Percentiles rank a stretch among this genome's conserved stretches.
Evolutionary conservation across 2,797 vertebrate species (phyloP).

Genomic region (Huso huso): DNA sequence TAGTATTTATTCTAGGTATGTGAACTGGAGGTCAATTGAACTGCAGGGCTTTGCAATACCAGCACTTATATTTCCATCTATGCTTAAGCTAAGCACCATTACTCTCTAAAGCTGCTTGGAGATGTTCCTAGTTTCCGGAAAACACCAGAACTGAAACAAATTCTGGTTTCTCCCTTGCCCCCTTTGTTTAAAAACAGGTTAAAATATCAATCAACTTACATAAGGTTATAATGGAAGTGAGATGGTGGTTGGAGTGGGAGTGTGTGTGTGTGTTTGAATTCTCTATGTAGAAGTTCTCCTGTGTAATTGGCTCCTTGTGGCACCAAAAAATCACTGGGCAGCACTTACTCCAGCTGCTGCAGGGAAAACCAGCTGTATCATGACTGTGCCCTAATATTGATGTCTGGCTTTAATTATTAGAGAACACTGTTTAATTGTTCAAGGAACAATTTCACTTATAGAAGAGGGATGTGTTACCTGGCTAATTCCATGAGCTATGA

Average conservation of each 20-base stretch:
- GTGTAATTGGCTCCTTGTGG: neutral
- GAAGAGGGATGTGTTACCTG: neutral
- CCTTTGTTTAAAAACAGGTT: neutral
- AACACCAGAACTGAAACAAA: too few species aligned
- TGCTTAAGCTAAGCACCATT: neutral
- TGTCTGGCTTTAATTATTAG: neutral
- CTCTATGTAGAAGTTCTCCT: neutral
- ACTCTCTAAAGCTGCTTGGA: conserved; percentile 3
- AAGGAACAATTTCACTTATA: neutral
- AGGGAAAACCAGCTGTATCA: neutral
- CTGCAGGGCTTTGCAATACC: neutral
- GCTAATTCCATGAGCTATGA: too few species aligned
- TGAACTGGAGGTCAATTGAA: conserved; percentile 5
- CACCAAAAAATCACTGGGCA: conserved; percentile 1
- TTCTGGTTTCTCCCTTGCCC: neutral
- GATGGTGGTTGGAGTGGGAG: neutral
- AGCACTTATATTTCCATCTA: conserved; percentile 11
- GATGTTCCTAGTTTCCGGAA: too few species aligned
- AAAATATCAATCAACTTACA: neutral
- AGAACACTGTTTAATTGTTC: neutral
- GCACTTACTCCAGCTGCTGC: neutral
- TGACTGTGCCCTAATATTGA: neutral
- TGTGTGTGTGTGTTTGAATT: neutral
- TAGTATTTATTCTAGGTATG: neutral
- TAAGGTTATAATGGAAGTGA: neutral